Conservation (phyloP, 2,888 invertebrate genomes). For the Drosophila kambysellisi region DNA sequence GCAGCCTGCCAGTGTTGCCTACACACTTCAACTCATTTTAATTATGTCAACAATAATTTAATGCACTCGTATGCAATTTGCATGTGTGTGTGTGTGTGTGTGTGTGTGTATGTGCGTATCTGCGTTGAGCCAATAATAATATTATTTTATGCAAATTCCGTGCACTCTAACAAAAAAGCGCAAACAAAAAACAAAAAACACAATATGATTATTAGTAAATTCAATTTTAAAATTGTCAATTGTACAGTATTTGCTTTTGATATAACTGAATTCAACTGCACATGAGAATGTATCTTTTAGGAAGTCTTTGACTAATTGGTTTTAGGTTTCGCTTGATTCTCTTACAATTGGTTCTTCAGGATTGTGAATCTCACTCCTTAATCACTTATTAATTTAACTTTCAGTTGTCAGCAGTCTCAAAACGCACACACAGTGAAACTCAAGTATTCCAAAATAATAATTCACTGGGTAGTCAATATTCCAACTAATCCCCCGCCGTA, state of each 20-base stretch:
- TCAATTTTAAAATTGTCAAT: constrained; percentile 8
- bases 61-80: constrained; percentile 55
- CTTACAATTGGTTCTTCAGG: constrained; percentile 8
- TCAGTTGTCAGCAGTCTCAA: neutral
- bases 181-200: neutral
- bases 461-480: constrained; percentile 51
- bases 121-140: constrained; percentile 60
- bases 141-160: constrained; percentile 60
- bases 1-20: constrained; percentile 29
- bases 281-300: neutral
- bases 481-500: neutral
- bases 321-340: neutral
- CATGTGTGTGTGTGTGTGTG: neutral
- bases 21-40: constrained; percentile 50
- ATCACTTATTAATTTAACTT: neutral
- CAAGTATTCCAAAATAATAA: constrained; percentile 29
- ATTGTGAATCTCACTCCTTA: neutral
- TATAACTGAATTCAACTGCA: neutral
- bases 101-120: constrained; percentile 14
- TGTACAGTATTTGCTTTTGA: neutral
- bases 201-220: neutral
- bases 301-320: neutral
- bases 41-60: constrained; percentile 74
- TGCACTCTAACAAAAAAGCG: constrained; percentile 24
- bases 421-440: neutral